Evolutionary conservation across 2,888 invertebrate genomes (phyloP).

Genomic region (Coleophora flavipennella): DNA sequence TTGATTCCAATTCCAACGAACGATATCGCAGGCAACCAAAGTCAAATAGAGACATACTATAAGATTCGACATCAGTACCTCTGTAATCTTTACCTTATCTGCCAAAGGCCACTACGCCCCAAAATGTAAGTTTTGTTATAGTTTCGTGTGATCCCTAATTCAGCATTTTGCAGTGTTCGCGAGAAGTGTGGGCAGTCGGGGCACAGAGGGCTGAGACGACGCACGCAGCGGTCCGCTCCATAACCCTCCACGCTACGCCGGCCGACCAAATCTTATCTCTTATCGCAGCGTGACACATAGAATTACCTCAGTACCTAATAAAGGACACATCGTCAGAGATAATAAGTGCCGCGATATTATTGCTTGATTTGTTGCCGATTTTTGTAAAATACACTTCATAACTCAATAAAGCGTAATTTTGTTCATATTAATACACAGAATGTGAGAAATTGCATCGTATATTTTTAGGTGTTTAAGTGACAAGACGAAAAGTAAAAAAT

Average conservation of each 20-base stretch:
- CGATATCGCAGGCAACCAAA: no score
- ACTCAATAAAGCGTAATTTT: constrained; percentile 16
- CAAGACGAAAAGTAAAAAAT: neutral
- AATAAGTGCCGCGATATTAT: constrained; percentile 33
- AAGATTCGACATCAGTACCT: no score
- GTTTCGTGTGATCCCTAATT: no score
- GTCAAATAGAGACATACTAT: no score
- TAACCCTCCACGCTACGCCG: constrained; percentile 18
- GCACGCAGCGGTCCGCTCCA: neutral
- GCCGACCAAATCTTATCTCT: constrained; percentile 40
- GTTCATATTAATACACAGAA: constrained; percentile 4
- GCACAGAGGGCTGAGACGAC: no score
- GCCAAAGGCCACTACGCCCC: no score
- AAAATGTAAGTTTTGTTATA: no score
- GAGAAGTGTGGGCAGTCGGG: no score
- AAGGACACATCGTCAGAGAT: constrained; percentile 34
- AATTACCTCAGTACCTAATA: constrained; percentile 54
- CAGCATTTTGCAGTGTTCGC: no score
- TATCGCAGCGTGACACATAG: constrained; percentile 55
- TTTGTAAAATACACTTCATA: constrained; percentile 22
- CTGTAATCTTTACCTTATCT: no score
- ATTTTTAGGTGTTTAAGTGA: constrained; percentile 1
- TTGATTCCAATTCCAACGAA: no score
- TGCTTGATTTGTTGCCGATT: constrained; percentile 26
- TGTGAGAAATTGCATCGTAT: neutral